Evolutionary conservation across 2,113 vertebrate genomes (phyloP).

Genomic region (Tricholaema leucomelas): DNA sequence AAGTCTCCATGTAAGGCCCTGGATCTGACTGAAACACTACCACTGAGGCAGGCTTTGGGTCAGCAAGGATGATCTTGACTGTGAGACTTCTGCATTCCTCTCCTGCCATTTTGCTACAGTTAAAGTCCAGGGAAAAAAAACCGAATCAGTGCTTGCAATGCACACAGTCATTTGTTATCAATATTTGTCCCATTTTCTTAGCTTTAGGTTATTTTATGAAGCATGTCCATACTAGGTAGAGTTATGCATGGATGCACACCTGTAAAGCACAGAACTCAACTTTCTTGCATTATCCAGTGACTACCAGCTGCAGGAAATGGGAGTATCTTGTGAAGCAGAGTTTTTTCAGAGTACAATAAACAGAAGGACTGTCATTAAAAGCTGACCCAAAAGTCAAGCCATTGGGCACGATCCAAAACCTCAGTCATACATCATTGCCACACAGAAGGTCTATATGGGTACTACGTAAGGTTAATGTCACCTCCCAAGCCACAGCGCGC

Average conservation of each 20-base stretch:
- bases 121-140: not conserved
- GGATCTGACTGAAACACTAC: not conserved
- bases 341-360: not conserved
- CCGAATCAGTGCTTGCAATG: not conserved
- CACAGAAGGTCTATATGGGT: not conserved
- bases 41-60: no score
- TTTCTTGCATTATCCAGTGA: not conserved
- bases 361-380: conserved; percentile 4
- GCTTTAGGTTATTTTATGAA: not conserved
- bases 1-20: not conserved
- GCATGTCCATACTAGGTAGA: no score
- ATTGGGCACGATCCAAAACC: not conserved
- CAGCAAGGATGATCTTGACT: not conserved
- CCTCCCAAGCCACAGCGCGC: not conserved
- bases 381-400: not conserved
- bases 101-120: not conserved
- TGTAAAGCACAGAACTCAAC: not conserved
- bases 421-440: not conserved
- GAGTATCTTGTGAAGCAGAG: not conserved
- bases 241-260: accelerated
- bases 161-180: not conserved
- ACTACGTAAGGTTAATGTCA: not conserved
- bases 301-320: not conserved
- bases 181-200: not conserved
- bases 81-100: not conserved